phyloP scores from a whole-genome alignment of 2,888 invertebrate species.

The Furcula furcula region DNA sequence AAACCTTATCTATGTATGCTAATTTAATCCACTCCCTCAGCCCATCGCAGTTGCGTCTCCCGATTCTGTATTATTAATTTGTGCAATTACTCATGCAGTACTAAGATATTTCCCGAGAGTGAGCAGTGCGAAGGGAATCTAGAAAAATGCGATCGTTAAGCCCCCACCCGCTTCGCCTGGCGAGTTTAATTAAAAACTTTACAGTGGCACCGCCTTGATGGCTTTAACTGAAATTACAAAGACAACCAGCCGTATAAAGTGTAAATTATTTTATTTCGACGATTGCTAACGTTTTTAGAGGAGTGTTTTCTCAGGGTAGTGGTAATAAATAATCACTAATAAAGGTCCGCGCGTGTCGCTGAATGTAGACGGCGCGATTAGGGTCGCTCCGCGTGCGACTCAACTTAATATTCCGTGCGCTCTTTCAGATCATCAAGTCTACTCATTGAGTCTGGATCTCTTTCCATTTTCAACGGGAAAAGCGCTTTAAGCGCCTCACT shows the following conservation, averaged over 20 bases:
- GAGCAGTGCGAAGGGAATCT: slow-evolving; percentile 55
- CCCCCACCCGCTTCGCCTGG: slow-evolving; percentile 43
- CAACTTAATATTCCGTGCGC: slow-evolving; percentile 38
- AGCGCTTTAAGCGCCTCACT: slow-evolving; percentile 32
- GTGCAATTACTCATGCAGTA: slow-evolving; percentile 65
- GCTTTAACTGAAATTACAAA: slow-evolving; percentile 40
- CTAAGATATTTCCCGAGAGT: slow-evolving; percentile 66
- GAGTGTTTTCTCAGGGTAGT: too few relatives aligned
- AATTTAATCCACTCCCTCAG: slow-evolving; percentile 48
- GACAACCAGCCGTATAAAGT: slow-evolving; percentile 27
- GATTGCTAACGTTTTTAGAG: too few relatives aligned
- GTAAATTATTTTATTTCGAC: slow-evolving; percentile 19
- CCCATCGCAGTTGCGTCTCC: slow-evolving; percentile 37
- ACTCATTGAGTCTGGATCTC: slow-evolving; percentile 23
- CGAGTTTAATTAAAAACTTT: slow-evolving; percentile 75
- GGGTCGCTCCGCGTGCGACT: slow-evolving; percentile 28
- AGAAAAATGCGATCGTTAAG: slow-evolving; percentile 75
- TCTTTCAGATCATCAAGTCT: slow-evolving; percentile 36
- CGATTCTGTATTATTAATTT: slow-evolving; percentile 70
- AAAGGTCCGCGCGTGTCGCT: slow-evolving; percentile 23
- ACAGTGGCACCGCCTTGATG: slow-evolving; percentile 56
- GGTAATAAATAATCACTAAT: slow-evolving; percentile 22
- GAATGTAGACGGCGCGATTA: slow-evolving; percentile 32
- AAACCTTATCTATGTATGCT: slow-evolving; percentile 41
- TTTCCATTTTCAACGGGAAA: slow-evolving; percentile 21